phyloP scores from a whole-genome alignment of 2,113 vertebrate species.

The Gambusia holbrooki region DNA sequence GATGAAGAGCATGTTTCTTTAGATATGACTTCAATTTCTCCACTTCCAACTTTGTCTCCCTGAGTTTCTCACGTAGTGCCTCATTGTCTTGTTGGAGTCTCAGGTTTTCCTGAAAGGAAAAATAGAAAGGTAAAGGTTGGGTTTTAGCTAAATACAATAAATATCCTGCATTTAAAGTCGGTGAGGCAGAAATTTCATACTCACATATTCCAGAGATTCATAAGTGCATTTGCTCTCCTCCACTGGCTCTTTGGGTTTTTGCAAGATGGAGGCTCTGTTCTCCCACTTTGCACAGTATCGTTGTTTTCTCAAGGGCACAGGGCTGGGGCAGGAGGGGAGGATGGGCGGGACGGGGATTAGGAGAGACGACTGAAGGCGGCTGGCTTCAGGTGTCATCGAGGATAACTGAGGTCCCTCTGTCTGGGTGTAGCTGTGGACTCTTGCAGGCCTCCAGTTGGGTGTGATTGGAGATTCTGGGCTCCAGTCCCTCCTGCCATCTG shows the following conservation, averaged over 20 bases:
- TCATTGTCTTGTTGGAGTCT: constrained; percentile 87
- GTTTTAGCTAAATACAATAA: neutral
- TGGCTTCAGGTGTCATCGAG: constrained; percentile 58
- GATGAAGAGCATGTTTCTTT: constrained; percentile 75
- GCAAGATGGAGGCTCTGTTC: constrained; percentile 85
- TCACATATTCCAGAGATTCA: constrained; percentile 88
- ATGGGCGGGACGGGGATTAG: constrained; percentile 68
- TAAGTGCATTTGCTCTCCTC: constrained; percentile 81
- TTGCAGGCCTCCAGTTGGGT: constrained; percentile 72
- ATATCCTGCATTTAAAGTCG: neutral
- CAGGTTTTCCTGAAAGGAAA: constrained; percentile 83
- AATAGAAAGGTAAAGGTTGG: neutral
- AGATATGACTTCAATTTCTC: constrained; percentile 85
- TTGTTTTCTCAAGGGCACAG: constrained; percentile 83
- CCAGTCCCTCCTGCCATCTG: constrained; percentile 85
- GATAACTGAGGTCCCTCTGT: constrained; percentile 79
- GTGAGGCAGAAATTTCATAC: neutral
- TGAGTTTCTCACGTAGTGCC: constrained; percentile 87
- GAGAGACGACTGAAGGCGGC: constrained; percentile 67
- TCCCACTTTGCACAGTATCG: constrained; percentile 90
- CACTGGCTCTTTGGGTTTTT: constrained; percentile 81
- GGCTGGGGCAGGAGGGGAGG: constrained; percentile 86
- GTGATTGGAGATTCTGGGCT: constrained; percentile 86
- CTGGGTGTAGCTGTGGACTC: constrained; percentile 87
- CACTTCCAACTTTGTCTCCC: constrained; percentile 87